Conservation (phyloP, 1,140 invertebrate species). For the Periplaneta americana region DNA sequence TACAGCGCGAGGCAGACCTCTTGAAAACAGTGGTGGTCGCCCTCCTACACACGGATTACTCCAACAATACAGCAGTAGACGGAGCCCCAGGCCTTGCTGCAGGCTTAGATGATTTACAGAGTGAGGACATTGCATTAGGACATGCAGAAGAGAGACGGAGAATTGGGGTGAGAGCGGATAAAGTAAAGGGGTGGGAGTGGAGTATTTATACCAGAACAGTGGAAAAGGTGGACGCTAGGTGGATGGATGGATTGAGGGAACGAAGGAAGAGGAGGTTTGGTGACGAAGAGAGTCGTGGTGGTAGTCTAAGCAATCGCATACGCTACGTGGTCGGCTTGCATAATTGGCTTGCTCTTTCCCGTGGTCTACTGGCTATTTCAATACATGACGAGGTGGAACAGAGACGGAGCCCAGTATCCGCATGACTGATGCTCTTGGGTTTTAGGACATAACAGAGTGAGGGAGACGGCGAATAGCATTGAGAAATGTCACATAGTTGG, state of each 20-base stretch:
- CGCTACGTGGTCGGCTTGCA: not conserved
- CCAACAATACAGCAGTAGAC: not conserved
- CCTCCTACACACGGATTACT: not conserved
- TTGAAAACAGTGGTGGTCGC: no score
- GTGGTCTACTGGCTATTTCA: not conserved
- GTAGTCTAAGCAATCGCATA: not conserved
- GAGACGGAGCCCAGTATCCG: not conserved
- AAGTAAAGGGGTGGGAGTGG: no score
- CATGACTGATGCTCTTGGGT: not conserved
- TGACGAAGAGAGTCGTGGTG: not conserved
- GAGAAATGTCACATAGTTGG: not conserved
- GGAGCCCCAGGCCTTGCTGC: not conserved
- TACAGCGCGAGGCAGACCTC: no score
- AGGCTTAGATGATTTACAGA: not conserved
- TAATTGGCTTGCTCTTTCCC: not conserved
- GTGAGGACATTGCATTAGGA: not conserved
- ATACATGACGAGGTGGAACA: not conserved
- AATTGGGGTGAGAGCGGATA: not conserved
- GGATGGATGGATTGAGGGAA: not conserved
- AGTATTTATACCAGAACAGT: not conserved
- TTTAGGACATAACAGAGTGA: not conserved
- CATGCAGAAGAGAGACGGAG: no score
- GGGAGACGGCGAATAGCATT: not conserved
- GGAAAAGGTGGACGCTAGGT: not conserved
- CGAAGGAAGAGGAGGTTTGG: not conserved